A percentile compares a stretch with the other conserved stretches of the same genome.
These are phyloP conservation scores for Margaritifera margaritifera DNA, from an alignment of 2,888 invertebrate species.

Conservation along the genomic window DNA sequence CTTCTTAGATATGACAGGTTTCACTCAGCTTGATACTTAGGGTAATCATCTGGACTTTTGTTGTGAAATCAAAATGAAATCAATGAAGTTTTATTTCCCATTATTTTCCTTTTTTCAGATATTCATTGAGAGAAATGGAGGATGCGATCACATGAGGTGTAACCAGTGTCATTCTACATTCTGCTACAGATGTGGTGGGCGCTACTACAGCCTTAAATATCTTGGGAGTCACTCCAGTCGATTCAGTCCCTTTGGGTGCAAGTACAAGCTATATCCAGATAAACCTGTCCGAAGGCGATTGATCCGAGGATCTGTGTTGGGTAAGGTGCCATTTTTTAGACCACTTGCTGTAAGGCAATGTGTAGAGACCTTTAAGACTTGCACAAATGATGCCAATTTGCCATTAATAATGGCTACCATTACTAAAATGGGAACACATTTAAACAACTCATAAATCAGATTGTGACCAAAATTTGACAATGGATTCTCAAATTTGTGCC, in stretches of 20 bases:
- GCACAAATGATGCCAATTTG: too few relatives aligned
- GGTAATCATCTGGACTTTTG: too few relatives aligned
- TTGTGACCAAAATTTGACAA: too few relatives aligned
- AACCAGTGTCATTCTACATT: conserved; percentile 71
- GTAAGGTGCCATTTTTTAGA: conserved; percentile 42
- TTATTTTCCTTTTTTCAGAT: conserved; percentile 55
- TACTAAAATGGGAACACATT: too few relatives aligned
- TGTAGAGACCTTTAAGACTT: too few relatives aligned
- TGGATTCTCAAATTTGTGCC: too few relatives aligned
- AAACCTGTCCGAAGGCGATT: conserved; percentile 65
- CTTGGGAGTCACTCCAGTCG: conserved; percentile 72
- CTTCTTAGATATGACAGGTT: too few relatives aligned
- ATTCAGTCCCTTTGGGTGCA: conserved; percentile 72
- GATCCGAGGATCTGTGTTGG: conserved; percentile 71
- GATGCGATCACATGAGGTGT: conserved; percentile 75
- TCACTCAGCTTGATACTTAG: too few relatives aligned
- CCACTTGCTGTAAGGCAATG: neutral
- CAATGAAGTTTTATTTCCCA: too few relatives aligned
- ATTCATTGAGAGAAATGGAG: conserved; percentile 72
- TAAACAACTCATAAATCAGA: too few relatives aligned
- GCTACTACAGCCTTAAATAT: conserved; percentile 65
- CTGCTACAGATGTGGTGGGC: conserved; percentile 73
- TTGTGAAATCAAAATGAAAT: too few relatives aligned
- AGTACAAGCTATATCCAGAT: conserved; percentile 70
- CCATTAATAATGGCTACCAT: too few relatives aligned